Percentiles rank a stretch among this genome's conserved stretches.
phyloP scores from a whole-genome alignment of 2,888 invertebrate genomes.

The Chrysolina oricalcia region DNA sequence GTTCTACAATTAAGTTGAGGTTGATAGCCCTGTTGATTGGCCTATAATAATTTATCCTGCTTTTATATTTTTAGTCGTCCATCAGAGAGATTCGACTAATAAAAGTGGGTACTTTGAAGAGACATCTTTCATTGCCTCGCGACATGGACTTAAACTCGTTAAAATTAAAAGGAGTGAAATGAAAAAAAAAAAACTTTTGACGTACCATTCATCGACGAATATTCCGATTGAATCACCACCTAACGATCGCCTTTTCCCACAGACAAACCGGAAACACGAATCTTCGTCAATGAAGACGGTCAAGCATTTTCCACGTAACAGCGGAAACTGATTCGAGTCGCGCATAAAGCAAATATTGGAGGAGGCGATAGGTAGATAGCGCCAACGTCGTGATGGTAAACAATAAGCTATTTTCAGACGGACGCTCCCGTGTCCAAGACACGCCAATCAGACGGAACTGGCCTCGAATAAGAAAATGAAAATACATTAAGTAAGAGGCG shows the following conservation, averaged over 20 bases:
- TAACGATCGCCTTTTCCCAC: not conserved
- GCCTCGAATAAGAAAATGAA: too few relatives aligned
- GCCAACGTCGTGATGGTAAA: not conserved
- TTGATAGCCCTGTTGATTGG: too few relatives aligned
- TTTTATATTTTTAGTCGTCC: too few relatives aligned
- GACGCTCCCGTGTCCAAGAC: conserved; percentile 11
- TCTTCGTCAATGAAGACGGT: not conserved
- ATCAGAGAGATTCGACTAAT: too few relatives aligned
- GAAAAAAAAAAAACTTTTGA: too few relatives aligned
- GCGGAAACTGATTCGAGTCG: conserved; percentile 1
- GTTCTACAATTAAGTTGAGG: too few relatives aligned
- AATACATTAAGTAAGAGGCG: too few relatives aligned
- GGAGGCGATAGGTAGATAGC: not conserved
- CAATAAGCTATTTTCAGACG: conserved; percentile 10
- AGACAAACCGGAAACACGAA: not conserved
- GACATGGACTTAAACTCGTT: too few relatives aligned
- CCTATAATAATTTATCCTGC: too few relatives aligned
- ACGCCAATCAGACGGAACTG: conserved; percentile 5
- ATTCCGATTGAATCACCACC: not conserved
- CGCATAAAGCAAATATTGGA: conserved; percentile 10
- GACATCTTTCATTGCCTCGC: too few relatives aligned
- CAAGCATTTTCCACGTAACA: conserved; percentile 5
- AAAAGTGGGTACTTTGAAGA: too few relatives aligned
- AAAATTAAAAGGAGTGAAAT: too few relatives aligned
- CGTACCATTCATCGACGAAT: not conserved